Base-by-base conservation (phyloP, 2,888 invertebrate genomes). In the Thymelicus lineola region DNA sequence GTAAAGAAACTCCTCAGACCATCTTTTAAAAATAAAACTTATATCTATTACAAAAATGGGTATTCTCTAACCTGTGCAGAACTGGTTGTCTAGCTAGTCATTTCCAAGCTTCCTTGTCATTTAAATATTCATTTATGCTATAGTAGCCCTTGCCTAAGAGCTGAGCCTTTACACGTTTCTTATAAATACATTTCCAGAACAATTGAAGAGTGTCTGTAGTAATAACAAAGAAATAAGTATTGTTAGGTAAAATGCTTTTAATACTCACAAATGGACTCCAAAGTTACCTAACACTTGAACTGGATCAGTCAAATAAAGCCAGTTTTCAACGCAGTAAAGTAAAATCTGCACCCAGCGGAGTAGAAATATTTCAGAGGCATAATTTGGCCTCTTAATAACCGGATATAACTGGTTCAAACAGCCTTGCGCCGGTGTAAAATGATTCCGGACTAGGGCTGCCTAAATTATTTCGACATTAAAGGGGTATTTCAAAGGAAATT, bases 341-440 rank as follows among this genome's bases (percentile, higher is more conserved):
- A 63, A 65, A 65, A 70, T 60, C 60, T 65, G 60, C 35, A 65
- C 50, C 60, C 50, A 66, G 66, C 60, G 46, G 28, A 28, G 55
- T 12, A 46, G 66, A 66, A 66, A 66, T 71, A 64, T 70, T 69
- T 58, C 69, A 64, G 64, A 15, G 17, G 53, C 74, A 75, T 81
- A 80, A 81, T 79, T 79, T 73, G 73, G 75, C 67, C 75, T 76
- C 79, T 79, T 79, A 81, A 79, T 82, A 80, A 77, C 79, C 73
- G 75, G 72, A 75, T 79, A 66, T 74, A 79, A 76, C 79, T 72
- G 71, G 76, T 75, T 74, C 68, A 66, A 75, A 75, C 75, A 71
- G 72, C 75, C 75, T 77, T 73, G 66, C 72, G 71, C 76, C 73
- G 73, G 75, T 72, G 69, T 74, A 74, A 77, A 69, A 63, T 69